Percentiles rank a stretch among this genome's conserved stretches.
phyloP scores from a whole-genome alignment of 2,888 invertebrate genomes.

The Trissolcus brochymenae region DNA sequence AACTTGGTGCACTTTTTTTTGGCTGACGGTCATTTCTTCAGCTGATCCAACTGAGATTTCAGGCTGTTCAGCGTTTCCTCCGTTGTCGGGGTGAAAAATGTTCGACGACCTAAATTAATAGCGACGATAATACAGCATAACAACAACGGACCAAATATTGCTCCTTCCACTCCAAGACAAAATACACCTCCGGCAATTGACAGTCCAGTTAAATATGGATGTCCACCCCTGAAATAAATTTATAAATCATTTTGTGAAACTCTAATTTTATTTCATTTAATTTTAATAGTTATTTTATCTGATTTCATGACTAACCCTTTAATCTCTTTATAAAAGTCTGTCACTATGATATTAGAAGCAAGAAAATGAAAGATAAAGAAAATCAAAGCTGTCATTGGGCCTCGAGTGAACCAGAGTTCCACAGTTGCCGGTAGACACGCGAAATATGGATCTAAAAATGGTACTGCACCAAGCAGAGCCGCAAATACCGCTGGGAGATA shows the following conservation, averaged over 20 bases:
- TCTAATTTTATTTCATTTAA: not conserved
- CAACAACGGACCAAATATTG: constrained; percentile 96
- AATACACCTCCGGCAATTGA: constrained; percentile 99
- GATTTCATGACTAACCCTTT: constrained; percentile 85
- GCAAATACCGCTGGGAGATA: constrained; percentile 97
- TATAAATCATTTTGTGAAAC: constrained; percentile 11
- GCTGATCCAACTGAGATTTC: constrained; percentile 33
- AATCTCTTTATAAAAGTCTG: constrained; percentile 97
- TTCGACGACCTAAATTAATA: constrained; percentile 82
- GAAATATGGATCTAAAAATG: constrained; percentile 96
- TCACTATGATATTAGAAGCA: constrained; percentile 94
- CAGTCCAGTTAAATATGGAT: constrained; percentile 97
- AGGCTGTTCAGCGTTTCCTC: constrained; percentile 77
- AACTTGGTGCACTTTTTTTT: no score
- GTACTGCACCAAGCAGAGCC: constrained; percentile 94
- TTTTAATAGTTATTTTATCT: not conserved
- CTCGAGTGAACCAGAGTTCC: constrained; percentile 96
- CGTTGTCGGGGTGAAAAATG: constrained; percentile 78
- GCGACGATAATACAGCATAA: constrained; percentile 96
- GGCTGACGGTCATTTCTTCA: no score
- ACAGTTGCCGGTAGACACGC: constrained; percentile 95
- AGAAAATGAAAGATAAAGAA: constrained; percentile 91
- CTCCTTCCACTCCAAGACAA: constrained; percentile 97
- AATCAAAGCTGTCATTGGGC: constrained; percentile 87
- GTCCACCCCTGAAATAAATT: constrained; percentile 84